Conservation (phyloP, 2,888 invertebrate genomes). For the Synergus gifuensis region DNA sequence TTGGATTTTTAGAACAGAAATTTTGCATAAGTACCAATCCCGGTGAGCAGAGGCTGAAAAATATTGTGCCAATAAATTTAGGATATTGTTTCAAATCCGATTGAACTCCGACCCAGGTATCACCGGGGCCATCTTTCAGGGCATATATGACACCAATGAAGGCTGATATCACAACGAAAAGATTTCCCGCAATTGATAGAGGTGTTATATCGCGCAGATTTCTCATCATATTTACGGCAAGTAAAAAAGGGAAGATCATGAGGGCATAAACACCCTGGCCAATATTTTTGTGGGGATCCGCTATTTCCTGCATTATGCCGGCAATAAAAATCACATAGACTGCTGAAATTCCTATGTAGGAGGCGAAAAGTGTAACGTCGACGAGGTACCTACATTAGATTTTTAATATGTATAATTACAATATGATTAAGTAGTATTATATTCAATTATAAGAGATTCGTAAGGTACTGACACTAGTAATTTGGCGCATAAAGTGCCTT, state of each 20-base stretch:
- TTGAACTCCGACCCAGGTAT: conserved; percentile 56
- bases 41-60: conserved; percentile 65
- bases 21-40: conserved; percentile 58
- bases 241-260: conserved; percentile 61
- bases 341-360: conserved; percentile 64
- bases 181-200: conserved; percentile 60
- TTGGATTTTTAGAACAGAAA: too few species aligned
- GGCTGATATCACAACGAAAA: conserved; percentile 54
- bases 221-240: conserved; percentile 60
- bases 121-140: conserved; percentile 57
- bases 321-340: conserved; percentile 65
- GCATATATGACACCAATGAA: conserved; percentile 61
- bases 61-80: conserved; percentile 63
- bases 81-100: conserved; percentile 58
- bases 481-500: conserved; percentile 33
- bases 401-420: too few species aligned
- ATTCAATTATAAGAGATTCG: neutral
- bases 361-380: conserved; percentile 57
- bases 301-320: conserved; percentile 59
- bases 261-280: conserved; percentile 58
- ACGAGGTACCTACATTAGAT: conserved; percentile 53
- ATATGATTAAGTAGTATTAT: too few species aligned
- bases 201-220: conserved; percentile 58
- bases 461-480: conserved; percentile 10
- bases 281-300: conserved; percentile 54